Conservation (phyloP, 2,888 invertebrate species). For the Caenorhabditis sp. region DNA sequence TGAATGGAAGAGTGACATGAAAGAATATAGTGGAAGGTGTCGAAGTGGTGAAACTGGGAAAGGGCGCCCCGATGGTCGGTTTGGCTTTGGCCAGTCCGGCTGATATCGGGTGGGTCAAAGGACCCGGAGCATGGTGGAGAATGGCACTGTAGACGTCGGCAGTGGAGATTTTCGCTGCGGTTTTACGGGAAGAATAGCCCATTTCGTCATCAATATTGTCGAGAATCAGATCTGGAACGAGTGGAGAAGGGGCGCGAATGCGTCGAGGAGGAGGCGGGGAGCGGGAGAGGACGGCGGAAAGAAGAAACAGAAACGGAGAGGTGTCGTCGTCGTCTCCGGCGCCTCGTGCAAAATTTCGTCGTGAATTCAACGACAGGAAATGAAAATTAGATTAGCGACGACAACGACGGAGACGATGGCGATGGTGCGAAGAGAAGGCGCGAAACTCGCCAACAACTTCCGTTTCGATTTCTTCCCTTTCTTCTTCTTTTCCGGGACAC, state of each 20-base stretch:
- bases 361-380: conserved; percentile 46
- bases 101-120: conserved; percentile 67
- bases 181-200: conserved; percentile 20
- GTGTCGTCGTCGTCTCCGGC: too few relatives aligned
- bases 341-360: conserved; percentile 26
- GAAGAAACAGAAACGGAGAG: conserved; percentile 10
- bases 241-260: too few relatives aligned
- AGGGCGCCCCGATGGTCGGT: conserved; percentile 37
- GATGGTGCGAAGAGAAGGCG: conserved; percentile 43
- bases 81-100: conserved; percentile 51
- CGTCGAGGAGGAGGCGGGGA: too few relatives aligned
- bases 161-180: conserved; percentile 64
- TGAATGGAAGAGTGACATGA: conserved; percentile 58
- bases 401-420: background rate
- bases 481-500: too few relatives aligned
- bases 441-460: conserved; percentile 52
- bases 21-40: conserved; percentile 51
- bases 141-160: conserved; percentile 74
- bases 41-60: conserved; percentile 39
- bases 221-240: conserved; percentile 54
- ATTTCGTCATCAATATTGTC: conserved; percentile 50
- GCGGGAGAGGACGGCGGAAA: conserved; percentile 2
- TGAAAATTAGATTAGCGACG: conserved; percentile 59
- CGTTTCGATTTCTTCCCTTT: conserved; percentile 43
- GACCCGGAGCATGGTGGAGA: conserved; percentile 73